A percentile compares a stretch with the other conserved stretches of the same genome.
These are phyloP conservation scores for Campoplex nolae DNA, from an alignment of 2,888 invertebrate species.

Conservation along the genomic window DNA sequence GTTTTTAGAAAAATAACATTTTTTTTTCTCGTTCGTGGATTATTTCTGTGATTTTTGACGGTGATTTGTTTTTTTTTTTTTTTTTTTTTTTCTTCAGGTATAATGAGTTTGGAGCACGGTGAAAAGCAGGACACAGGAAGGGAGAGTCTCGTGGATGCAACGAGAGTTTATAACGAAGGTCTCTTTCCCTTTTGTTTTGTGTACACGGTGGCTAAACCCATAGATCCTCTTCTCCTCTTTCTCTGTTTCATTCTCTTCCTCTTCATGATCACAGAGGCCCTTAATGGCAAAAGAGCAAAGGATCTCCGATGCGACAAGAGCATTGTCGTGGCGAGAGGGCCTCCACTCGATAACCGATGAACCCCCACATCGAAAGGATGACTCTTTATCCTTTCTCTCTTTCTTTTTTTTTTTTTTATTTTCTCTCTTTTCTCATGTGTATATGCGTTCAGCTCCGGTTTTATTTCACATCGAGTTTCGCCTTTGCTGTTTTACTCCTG, in stretches of 20 bases:
- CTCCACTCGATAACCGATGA: constrained; percentile 64
- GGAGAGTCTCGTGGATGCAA: constrained; percentile 24
- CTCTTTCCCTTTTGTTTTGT: constrained; percentile 21
- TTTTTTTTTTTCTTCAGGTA: neutral
- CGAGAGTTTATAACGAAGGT: neutral
- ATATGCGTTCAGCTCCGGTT: constrained; percentile 62
- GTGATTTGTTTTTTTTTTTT: neutral
- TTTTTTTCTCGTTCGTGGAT: neutral
- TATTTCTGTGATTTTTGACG: neutral
- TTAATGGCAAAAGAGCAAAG: constrained; percentile 61
- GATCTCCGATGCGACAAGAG: constrained; percentile 53
- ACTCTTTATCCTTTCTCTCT: constrained; percentile 11
- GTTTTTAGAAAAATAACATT: neutral
- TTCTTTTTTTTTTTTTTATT: neutral
- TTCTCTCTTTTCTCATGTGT: constrained; percentile 1
- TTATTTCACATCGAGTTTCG: constrained; percentile 64
- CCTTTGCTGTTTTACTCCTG: constrained; percentile 60
- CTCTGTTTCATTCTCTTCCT: constrained; percentile 12
- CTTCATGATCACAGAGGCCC: constrained; percentile 59
- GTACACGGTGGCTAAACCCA: constrained; percentile 19
- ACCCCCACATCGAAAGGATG: constrained; percentile 48
- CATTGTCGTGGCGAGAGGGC: constrained; percentile 57
- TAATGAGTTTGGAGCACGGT: neutral
- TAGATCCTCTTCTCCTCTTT: constrained; percentile 33
- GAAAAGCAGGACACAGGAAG: neutral